Conservation (phyloP, 2,113 vertebrate genomes). For the Zapornia atra region DNA sequence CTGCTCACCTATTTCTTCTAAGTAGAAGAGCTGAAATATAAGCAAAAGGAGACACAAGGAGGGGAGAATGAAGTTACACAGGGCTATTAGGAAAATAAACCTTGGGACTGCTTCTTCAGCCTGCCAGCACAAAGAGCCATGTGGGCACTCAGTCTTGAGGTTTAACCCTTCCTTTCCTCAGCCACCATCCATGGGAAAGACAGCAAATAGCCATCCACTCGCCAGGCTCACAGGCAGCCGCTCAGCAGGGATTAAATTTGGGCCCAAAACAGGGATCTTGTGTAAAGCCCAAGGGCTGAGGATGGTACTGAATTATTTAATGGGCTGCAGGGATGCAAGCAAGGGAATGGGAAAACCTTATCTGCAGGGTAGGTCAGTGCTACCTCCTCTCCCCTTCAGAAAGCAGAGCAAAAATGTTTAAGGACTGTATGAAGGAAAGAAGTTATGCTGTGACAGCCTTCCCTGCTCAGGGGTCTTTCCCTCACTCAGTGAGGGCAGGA, state of each 20-base stretch:
- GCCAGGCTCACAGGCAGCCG: fast-evolving
- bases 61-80: not conserved
- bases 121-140: not conserved
- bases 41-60: not conserved
- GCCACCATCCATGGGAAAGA: not conserved
- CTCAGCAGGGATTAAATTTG: not conserved
- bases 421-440: not conserved
- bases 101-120: not conserved
- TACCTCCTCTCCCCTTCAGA: not conserved
- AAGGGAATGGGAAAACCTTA: not conserved
- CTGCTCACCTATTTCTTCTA: not conserved
- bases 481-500: not conserved
- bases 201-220: not conserved
- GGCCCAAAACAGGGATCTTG: not conserved
- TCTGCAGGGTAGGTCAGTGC: not conserved
- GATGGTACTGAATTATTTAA: not conserved
- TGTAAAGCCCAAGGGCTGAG: not conserved
- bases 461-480: not conserved
- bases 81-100: conserved; percentile 30
- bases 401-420: not conserved
- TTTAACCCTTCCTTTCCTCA: not conserved
- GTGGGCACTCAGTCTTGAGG: fast-evolving
- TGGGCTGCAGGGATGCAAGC: not conserved
- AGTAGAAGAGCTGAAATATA: not conserved
- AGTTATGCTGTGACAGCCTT: fast-evolving